Evolutionary conservation across 1,140 invertebrate genomes (phyloP), one percentile per base, ranked within the genome.

Genomic region (Diplogasteroides magnus): DNA sequence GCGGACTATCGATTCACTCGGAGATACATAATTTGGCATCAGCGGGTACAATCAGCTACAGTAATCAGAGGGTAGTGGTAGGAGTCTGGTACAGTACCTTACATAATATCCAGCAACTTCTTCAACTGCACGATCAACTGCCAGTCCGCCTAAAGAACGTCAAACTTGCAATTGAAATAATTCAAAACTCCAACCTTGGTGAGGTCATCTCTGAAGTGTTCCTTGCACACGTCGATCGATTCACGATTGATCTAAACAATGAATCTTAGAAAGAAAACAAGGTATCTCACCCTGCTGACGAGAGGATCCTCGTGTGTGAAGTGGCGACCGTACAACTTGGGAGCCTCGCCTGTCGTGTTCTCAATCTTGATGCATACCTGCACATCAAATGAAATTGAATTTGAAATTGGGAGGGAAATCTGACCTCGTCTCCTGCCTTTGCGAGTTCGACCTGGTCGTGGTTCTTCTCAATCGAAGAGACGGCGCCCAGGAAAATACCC

Each of bases 181-280:
- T n/a, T n/a, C n/a, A n/a, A n/a, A n/a, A n/a, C n/a, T n/a, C n/a
- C n/a, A n/a, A 89, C 88, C 85, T 98, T 98, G 74, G 90, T 84
- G 64, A 99, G 87, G 84, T 99, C 97, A 76, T 97, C 93, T 67
- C 97, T 88, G 88, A 98, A 99, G 86, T 98, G 96, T 74, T 97
- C 91, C 85, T 99, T 99, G 85, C 96, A 97, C 1, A 93, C 94
- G 85, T 99, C 95, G 78, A 99, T 99, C 57, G 94, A 97, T 77
- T 95, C 91, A 64, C 97, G 88, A 28, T 90, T 92, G 82, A 99
- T 98, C 92, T 96, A 88, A 64, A 91, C 89, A 78, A 87, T 81
- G 31, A 56, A 66, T 37, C 31, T 1, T 2, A 23, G 55, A 67
- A 58, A 19, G 13, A n/a, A 58, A 29, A 31, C 6, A 19, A 15